Base-by-base conservation (phyloP, 2,113 vertebrate species). In the Mus spicilegus region DNA sequence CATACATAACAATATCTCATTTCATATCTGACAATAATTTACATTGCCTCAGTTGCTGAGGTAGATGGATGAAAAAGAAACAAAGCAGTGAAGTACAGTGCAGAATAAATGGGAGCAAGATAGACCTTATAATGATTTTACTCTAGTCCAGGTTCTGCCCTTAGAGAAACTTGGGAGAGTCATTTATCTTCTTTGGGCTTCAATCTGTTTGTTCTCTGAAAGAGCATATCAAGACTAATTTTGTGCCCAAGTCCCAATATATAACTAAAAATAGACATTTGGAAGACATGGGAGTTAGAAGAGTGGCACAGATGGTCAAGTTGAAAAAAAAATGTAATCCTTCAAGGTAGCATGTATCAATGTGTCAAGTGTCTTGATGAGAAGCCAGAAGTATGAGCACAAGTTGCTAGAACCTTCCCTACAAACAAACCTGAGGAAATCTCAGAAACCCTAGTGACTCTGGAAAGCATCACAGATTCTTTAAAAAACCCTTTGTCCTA, bases 391-490 rank as follows among this genome's bases (percentile, higher is more conserved):
- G 51, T 26, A 1, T 30, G 33, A 24, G 5, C 39, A 13, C 8
- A 0, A 4, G 7, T 7, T 42, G 26, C 42, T 49, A n/a, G 11
- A 24, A 22, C 0, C 13, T 39, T 2, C 5, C 42, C 42, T 87
- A 67, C 51, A 61, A 4, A 4, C 5, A 91, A 36, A 1, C 19
- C 13, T 36, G 36, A 10, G 89, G 51, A 72, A 39, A 1, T 1
- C 63, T 72, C 5, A 88, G 77, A 81, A 81, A 36, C 9, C 39
- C 26, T 63, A 7, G 26, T 3, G 5, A 73, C 33, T 30, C 58
- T 90, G 33, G 61, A 20, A 33, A 13, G 9, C 2, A 33, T 13
- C 2, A 4, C 22, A 81, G n/a, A 72, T 49, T 54, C 92, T 72
- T 58, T 30, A 1, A 17, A 49, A 75, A 73, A 36, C 3, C 9